Evolutionary conservation across 1,140 invertebrate genomes (phyloP), one percentile per base, ranked within the genome.

Genomic region (Arion vulgaris): DNA sequence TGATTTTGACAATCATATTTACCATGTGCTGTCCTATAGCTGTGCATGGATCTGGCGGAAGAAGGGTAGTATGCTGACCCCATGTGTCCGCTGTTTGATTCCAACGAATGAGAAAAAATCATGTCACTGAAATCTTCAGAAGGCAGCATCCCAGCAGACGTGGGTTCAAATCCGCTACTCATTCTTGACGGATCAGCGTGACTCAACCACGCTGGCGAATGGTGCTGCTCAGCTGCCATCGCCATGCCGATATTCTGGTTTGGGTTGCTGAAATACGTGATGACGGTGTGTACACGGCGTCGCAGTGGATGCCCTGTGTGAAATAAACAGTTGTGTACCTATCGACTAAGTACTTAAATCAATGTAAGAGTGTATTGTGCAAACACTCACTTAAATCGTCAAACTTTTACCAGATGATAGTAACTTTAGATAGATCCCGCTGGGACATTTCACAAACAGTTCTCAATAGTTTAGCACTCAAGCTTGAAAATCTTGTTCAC

Each of bases 101-200:
- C 88, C 78, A 88, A 75, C 32, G 86, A 78, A 71, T 87, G 88
- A 2, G 88, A 85, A 49, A 86, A 86, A 74, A 89, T 88, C 62
- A 66, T 66, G 81, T 89, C 88, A 80, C 88, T 87, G 38, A 88
- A 87, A 66, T 89, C 88, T 34, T 89, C 88, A 17, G 88, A 86
- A 9, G 88, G 87, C 28, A 88, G 69, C 77, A 87, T 83, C n/a
- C 85, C 85, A 1, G 81, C 49, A 5, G 80, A 49, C n/a, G 81
- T 23, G 68, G 84, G 39, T 2, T 85, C 84, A 62, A 84, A 86
- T 28, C 83, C 84, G 62, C 80, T 83, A 11, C 83, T 80, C 41
- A 87, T 84, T 66, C 88, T 77, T n/a, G 83, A 73, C 19, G 85
- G 79, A 41, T 87, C 88, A 9, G 84, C 71, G 69, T 84, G 83